Conservation (phyloP, 1,140 invertebrate species). For the Drosophila lini region DNA sequence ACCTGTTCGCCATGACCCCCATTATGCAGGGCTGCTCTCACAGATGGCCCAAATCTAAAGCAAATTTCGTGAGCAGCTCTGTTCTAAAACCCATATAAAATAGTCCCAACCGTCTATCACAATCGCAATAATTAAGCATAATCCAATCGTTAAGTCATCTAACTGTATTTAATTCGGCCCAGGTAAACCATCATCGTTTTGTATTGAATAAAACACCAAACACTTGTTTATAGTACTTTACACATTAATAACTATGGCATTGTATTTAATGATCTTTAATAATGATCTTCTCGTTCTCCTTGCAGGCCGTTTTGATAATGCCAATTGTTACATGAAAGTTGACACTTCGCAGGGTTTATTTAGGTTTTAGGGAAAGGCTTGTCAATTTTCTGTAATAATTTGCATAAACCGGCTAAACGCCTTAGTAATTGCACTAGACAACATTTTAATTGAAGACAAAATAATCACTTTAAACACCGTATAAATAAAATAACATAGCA, state of each 20-base stretch:
- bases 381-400: conserved; percentile 77
- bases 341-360: conserved; percentile 59
- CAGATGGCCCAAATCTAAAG: neutral
- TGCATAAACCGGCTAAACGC: conserved; percentile 24
- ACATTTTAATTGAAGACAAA: neutral
- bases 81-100: conserved; percentile 17
- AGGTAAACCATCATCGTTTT: conserved; percentile 50
- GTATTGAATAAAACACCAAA: conserved; percentile 53
- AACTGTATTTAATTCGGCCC: conserved; percentile 29
- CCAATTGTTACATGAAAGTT: conserved; percentile 83
- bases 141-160: conserved; percentile 23
- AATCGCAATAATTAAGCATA: conserved; percentile 31
- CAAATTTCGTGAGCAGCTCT: neutral
- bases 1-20: conserved; percentile 55
- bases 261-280: conserved; percentile 4
- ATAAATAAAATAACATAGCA: neutral
- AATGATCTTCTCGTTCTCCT: conserved; percentile 3
- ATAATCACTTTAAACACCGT: neutral
- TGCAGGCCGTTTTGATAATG: conserved; percentile 70
- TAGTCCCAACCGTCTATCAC: conserved; percentile 9
- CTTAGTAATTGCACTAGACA: neutral
- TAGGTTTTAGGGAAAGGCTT: conserved; percentile 21
- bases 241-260: conserved; percentile 8
- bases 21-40: conserved; percentile 10
- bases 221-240: conserved; percentile 44